Evolutionary conservation across 2,797 vertebrate genomes (phyloP).

Genomic region (Hirundo rustica): DNA sequence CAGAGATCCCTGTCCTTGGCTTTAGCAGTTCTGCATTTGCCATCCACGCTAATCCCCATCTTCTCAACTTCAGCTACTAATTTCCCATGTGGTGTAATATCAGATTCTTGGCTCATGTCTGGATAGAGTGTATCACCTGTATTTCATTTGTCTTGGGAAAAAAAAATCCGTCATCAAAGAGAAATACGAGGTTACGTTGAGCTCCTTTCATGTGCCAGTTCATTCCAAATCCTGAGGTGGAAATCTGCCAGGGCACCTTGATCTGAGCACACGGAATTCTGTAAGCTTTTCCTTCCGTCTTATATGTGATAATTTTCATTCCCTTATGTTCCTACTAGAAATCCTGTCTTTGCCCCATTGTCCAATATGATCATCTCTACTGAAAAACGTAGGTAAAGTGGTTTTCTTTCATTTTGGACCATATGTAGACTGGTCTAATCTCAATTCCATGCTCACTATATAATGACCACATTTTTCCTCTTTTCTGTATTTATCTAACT

Average conservation of each 20-base stretch:
- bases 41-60: constrained; percentile 3
- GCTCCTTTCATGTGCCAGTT: constrained; percentile 47
- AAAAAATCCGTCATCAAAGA: constrained; percentile 50
- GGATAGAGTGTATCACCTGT: constrained; percentile 34
- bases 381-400: neutral
- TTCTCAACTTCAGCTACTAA: constrained; percentile 25
- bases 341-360: neutral
- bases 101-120: constrained; percentile 4
- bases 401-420: neutral
- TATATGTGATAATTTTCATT: constrained; percentile 23
- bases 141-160: constrained; percentile 44
- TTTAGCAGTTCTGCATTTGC: neutral
- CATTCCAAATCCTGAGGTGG: constrained; percentile 51
- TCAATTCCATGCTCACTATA: neutral
- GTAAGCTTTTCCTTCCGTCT: constrained; percentile 36
- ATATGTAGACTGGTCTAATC: neutral
- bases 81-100: constrained; percentile 43
- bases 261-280: constrained; percentile 21
- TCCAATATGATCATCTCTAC: neutral
- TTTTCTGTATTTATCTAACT: neutral
- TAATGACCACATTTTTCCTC: neutral
- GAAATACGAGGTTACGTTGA: constrained; percentile 50
- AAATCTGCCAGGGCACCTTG: constrained; percentile 59
- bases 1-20: neutral
- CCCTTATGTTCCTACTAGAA: neutral